Percentiles rank a stretch among this genome's conserved stretches.
Conservation (phyloP, 2,113 vertebrate species). For the Grus americana region DNA sequence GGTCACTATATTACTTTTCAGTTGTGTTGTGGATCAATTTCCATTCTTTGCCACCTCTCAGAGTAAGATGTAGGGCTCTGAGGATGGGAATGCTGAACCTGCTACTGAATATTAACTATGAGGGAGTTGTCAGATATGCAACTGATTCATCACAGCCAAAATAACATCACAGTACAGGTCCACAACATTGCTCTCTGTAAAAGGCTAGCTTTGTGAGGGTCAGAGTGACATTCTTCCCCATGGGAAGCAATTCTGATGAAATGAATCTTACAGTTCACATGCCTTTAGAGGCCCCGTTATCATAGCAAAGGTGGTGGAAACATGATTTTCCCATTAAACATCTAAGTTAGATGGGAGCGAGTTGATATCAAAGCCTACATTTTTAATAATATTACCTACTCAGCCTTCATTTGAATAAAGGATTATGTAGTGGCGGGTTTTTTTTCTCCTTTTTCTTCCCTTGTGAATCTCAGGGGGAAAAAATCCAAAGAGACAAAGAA, state of each 20-base stretch:
- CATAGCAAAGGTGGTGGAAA: conserved; percentile 6
- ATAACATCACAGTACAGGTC: neutral
- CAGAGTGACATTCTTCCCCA: neutral
- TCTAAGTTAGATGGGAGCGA: neutral
- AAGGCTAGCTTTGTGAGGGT: neutral
- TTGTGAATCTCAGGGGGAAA: neutral
- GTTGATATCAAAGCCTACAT: conserved; percentile 45
- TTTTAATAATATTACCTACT: conserved; percentile 48
- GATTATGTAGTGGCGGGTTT: neutral
- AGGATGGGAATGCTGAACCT: neutral
- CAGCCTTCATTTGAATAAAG: conserved; percentile 46
- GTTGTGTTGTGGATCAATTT: neutral
- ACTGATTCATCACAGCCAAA: neutral
- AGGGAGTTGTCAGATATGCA: neutral
- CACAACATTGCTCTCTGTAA: neutral
- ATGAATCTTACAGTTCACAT: neutral
- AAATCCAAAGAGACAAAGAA: neutral
- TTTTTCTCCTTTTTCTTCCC: neutral
- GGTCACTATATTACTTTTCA: neutral
- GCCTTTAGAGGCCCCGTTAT: neutral
- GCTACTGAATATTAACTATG: neutral
- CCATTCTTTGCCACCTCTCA: neutral
- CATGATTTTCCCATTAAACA: neutral
- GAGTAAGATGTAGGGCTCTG: neutral
- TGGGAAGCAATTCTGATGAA: conserved; percentile 15